Conservation (phyloP, 2,797 vertebrate genomes). For the Podarcis siculus region DNA sequence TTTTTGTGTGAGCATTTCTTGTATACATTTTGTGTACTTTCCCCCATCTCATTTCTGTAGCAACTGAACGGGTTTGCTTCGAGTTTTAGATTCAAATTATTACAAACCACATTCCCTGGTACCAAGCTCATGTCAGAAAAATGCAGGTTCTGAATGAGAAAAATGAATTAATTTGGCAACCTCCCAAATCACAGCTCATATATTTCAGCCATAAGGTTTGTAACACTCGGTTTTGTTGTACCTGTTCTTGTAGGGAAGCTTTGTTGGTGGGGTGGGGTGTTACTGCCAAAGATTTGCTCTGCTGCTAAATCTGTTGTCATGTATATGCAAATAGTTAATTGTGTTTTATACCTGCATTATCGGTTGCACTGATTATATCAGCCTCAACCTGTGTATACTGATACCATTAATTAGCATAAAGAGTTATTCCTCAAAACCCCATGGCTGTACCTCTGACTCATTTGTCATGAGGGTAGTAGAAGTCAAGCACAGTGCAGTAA, state of each 20-base stretch:
- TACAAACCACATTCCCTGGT: not conserved
- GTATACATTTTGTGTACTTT: no score
- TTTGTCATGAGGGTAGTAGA: conserved; percentile 68
- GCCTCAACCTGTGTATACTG: conserved; percentile 72
- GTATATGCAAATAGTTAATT: conserved; percentile 67
- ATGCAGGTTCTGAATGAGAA: not conserved
- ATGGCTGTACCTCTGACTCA: conserved; percentile 57
- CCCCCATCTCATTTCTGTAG: not conserved
- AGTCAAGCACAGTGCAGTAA: conserved; percentile 62
- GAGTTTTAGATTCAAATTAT: conserved; percentile 14
- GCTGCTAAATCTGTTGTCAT: conserved; percentile 33
- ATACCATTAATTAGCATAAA: conserved; percentile 80
- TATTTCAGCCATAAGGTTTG: conserved; percentile 13
- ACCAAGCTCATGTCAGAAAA: conserved; percentile 12
- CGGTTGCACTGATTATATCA: conserved; percentile 71
- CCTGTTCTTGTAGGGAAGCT: not conserved
- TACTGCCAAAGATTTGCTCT: conserved; percentile 17
- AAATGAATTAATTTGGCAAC: not conserved
- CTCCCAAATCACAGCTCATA: not conserved
- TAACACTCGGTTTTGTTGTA: not conserved
- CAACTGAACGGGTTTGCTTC: conserved; percentile 1
- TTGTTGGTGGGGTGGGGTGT: not conserved
- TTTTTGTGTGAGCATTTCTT: no score
- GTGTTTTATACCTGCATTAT: conserved; percentile 62
- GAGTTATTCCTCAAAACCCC: conserved; percentile 76